Conservation (phyloP, 2,888 invertebrate species). For the Ganaspis brasiliensis region DNA sequence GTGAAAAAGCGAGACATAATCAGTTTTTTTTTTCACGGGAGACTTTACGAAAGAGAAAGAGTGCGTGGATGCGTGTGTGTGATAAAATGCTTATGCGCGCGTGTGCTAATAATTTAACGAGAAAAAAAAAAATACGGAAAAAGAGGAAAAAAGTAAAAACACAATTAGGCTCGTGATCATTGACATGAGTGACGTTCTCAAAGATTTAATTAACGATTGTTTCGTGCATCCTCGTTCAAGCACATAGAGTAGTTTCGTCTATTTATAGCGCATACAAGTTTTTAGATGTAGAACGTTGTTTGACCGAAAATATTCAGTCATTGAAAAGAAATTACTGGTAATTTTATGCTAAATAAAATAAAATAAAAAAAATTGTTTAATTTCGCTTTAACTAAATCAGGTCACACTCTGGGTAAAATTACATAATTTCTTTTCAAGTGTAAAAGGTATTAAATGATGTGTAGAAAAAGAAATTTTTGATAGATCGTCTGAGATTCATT, state of each 20-base stretch:
- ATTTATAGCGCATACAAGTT: conserved; percentile 19
- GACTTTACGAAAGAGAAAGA: conserved; percentile 1
- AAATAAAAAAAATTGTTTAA: too few relatives aligned
- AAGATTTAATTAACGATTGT: conserved; percentile 25
- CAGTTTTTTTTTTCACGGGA: conserved; percentile 21
- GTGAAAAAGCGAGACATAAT: conserved; percentile 58
- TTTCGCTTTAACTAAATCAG: conserved; percentile 1
- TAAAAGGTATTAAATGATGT: too few relatives aligned
- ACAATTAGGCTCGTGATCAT: conserved; percentile 26
- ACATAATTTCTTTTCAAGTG: neutral
- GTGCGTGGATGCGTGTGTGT: neutral
- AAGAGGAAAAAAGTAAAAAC: neutral
- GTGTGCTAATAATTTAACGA: conserved; percentile 19
- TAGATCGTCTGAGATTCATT: neutral
- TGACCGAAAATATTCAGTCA: conserved; percentile 28
- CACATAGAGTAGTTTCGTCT: conserved; percentile 28
- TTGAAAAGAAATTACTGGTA: conserved; percentile 30
- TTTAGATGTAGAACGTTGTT: conserved; percentile 33
- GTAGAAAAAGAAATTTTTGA: neutral
- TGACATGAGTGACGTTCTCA: conserved; percentile 16
- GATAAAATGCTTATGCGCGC: conserved; percentile 28
- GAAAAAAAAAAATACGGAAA: neutral
- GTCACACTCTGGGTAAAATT: neutral
- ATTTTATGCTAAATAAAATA: conserved; percentile 52
- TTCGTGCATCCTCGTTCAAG: conserved; percentile 35